Evolutionary conservation across 2,888 invertebrate genomes (phyloP).

Genomic region (Blastobasis lacticolella): DNA sequence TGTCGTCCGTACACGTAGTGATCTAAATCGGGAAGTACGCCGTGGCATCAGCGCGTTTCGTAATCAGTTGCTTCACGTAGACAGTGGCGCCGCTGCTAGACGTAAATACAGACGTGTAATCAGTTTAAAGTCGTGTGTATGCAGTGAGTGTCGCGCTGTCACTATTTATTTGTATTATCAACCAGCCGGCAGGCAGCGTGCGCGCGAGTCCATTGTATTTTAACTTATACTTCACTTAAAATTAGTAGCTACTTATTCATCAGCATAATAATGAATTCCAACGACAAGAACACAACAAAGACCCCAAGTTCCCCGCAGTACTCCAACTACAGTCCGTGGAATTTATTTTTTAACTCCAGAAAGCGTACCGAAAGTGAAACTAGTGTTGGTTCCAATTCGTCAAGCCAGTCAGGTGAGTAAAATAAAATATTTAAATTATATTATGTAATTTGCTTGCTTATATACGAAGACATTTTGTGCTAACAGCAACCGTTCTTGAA

Average conservation of each 20-base stretch:
- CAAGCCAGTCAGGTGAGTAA: neutral
- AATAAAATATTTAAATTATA: too few species aligned
- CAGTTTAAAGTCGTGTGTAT: too few species aligned
- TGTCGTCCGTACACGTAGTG: too few species aligned
- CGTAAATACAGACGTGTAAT: neutral
- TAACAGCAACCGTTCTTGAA: too few species aligned
- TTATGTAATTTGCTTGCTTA: too few species aligned
- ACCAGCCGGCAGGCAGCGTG: neutral
- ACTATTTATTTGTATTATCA: neutral
- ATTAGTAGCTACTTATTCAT: too few species aligned
- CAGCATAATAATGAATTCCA: constrained; percentile 40
- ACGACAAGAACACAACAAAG: constrained; percentile 39
- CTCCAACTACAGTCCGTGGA: constrained; percentile 55
- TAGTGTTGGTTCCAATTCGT: constrained; percentile 40
- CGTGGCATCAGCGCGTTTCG: too few species aligned
- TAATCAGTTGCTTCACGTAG: neutral
- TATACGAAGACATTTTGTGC: too few species aligned
- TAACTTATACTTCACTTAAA: too few species aligned
- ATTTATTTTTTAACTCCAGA: constrained; percentile 54
- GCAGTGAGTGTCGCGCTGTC: too few species aligned
- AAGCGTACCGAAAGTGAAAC: constrained; percentile 60
- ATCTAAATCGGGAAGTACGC: too few species aligned
- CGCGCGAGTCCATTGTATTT: neutral
- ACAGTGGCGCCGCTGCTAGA: neutral
- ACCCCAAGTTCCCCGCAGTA: constrained; percentile 31